Conservation (phyloP, 30 jellyfish, hydroid and myxozoan species). For the Hydractinia symbiolongicarpus region DNA sequence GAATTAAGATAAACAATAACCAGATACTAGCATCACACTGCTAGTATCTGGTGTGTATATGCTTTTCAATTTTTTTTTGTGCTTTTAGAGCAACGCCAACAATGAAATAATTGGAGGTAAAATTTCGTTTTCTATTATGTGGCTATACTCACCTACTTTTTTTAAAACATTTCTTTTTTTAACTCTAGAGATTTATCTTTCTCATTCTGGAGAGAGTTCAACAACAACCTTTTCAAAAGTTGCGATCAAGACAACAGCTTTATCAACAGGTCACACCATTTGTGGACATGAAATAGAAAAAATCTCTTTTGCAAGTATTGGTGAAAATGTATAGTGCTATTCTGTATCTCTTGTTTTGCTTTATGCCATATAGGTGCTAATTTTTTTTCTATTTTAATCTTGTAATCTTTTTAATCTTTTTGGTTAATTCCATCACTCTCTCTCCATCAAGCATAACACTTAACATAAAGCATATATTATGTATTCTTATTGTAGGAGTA, state of each 20-base stretch:
- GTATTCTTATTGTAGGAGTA: constrained; percentile 47
- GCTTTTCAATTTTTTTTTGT: no score
- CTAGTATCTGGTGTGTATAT: no score
- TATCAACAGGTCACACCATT: constrained; percentile 49
- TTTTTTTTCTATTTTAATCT: no score
- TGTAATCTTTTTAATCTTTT: no score
- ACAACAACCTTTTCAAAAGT: constrained; percentile 54
- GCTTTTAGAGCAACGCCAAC: no score
- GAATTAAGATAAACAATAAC: no score
- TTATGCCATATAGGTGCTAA: not conserved
- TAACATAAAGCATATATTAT: not conserved
- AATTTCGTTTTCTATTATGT: no score
- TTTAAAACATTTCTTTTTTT: not conserved
- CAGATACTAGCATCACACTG: no score
- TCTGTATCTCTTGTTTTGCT: not conserved
- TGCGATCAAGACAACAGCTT: constrained; percentile 37
- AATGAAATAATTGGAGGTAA: no score
- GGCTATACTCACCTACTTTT: no score
- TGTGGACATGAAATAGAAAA: constrained; percentile 57
- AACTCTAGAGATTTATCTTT: constrained; percentile 47
- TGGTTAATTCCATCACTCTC: no score
- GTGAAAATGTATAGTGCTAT: constrained; percentile 66
- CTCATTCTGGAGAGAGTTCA: constrained; percentile 60
- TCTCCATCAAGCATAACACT: not conserved
- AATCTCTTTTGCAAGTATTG: constrained; percentile 91